Conservation (phyloP, 2,888 invertebrate genomes). For the Tholera decimalis region DNA sequence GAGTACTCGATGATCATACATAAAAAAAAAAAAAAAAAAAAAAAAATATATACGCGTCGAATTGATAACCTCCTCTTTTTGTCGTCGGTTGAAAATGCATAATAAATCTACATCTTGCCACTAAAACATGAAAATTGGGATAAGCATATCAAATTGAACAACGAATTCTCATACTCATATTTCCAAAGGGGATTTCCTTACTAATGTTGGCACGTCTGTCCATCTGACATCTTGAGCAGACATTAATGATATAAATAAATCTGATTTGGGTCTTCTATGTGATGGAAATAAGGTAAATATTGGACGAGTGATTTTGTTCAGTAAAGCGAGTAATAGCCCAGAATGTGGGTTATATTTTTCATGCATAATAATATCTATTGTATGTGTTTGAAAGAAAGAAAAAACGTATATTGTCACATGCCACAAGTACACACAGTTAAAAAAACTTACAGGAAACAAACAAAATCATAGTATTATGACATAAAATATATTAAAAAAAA, state of each 20-base stretch:
- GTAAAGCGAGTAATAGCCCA: no score
- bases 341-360: neutral
- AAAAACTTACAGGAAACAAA: no score
- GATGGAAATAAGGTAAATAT: constrained; percentile 39
- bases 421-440: no score
- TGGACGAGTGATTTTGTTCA: neutral
- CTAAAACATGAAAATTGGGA: constrained; percentile 41
- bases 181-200: constrained; percentile 33
- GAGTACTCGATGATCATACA: no score
- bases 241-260: constrained; percentile 54
- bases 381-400: no score
- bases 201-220: constrained; percentile 15
- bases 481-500: no score
- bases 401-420: no score
- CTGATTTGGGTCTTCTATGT: constrained; percentile 40
- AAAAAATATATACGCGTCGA: no score
- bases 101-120: constrained; percentile 50
- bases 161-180: constrained; percentile 41
- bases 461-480: no score
- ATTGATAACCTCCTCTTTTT: no score
- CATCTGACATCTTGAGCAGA: constrained; percentile 44
- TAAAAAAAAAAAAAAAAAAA: no score
- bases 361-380: no score
- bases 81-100: constrained; percentile 27
- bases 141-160: constrained; percentile 46